Percentiles rank a stretch among this genome's conserved stretches.
These are phyloP conservation scores for Sphaerophoria rueppellii DNA, from an alignment of 2,888 invertebrate genomes.

Conservation along the genomic window DNA sequence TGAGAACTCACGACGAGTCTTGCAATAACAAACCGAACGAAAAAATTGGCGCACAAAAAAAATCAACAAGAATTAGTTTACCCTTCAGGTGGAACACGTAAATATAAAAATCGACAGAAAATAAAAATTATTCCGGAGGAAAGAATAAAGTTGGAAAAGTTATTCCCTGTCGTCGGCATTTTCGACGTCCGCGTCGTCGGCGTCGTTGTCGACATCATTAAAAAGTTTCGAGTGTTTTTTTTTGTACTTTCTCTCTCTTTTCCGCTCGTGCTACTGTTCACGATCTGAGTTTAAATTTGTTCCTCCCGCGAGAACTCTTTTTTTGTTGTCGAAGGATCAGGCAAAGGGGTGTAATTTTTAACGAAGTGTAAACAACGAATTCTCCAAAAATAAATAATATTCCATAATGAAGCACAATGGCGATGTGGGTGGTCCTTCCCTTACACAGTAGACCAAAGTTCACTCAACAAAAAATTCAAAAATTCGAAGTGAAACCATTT, in stretches of 20 bases:
- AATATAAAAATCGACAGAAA: slow-evolving; percentile 48
- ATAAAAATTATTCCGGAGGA: slow-evolving; percentile 18
- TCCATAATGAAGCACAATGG: slow-evolving; percentile 49
- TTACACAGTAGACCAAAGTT: background rate
- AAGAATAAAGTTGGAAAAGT: slow-evolving; percentile 34
- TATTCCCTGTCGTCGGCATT: slow-evolving; percentile 37
- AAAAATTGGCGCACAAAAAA: slow-evolving; percentile 24
- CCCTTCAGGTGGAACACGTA: slow-evolving; percentile 67
- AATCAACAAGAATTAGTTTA: slow-evolving; percentile 13
- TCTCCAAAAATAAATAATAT: slow-evolving; percentile 35
- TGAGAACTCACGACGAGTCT: background rate
- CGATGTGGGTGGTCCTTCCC: slow-evolving; percentile 9
- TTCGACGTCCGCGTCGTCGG: slow-evolving; percentile 20
- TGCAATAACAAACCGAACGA: slow-evolving; percentile 26
- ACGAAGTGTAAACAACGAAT: slow-evolving; percentile 27
- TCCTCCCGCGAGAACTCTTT: background rate
- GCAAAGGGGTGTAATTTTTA: slow-evolving; percentile 8
- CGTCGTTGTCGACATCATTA: slow-evolving; percentile 66
- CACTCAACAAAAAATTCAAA: background rate
- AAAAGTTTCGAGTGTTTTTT: slow-evolving; percentile 67
- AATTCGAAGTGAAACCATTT: background rate
- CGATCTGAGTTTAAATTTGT: background rate
- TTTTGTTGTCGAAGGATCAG: background rate
- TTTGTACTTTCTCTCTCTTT: background rate
- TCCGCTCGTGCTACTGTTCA: no score